Evolutionary conservation across 2,797 vertebrate genomes (phyloP), one percentile per base, ranked within the genome.

Genomic region (Rachycentron canadum): DNA sequence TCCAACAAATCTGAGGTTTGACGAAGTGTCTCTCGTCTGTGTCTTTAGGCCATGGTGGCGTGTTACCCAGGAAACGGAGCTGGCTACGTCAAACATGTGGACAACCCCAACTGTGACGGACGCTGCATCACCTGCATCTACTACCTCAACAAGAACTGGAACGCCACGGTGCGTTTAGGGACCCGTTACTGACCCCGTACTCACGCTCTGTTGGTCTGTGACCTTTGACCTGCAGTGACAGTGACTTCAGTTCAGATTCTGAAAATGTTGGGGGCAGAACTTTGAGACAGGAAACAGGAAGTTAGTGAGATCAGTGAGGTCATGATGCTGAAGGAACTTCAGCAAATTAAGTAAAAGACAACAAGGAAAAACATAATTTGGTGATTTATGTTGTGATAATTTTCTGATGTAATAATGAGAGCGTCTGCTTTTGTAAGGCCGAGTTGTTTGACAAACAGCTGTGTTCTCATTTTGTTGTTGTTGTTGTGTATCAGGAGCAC

Each of bases 121-220:
- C 97, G 98, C 79, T 96, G 97, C 73, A 96, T 99, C 89, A 99
- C 98, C 71, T 99, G 98, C 92, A 99, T 97, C 93, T 99, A 99
- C 90, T 99, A 99, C 88, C 94, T 99, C 86, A 99, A 99, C 91
- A 97, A 98, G 92, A 95, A 98, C 84, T 99, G 98, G 98, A 95
- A 96, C 56, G 94, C 96, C 55, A 96, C 96, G 96, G 97, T 98
- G 53, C 16, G 66, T 87, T 64, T 34, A 65, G 32, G 36, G 49
- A 64, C 75, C 45, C 23, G 28, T 2, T 1, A 14, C 40, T n/a
- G 40, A 19, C n/a, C n/a, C n/a, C n/a, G n/a, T 55, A 10, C 57
- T 45, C 10, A 21, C 14, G 7, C 9, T 34, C 32, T 23, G 43
- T 41, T 47, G 45, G 19, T 3, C 10, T 23, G 28, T 56, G 28